These are phyloP conservation scores for Stegodyphus dumicola DNA, from an alignment of 1,140 invertebrate species.

Conservation along the genomic window DNA sequence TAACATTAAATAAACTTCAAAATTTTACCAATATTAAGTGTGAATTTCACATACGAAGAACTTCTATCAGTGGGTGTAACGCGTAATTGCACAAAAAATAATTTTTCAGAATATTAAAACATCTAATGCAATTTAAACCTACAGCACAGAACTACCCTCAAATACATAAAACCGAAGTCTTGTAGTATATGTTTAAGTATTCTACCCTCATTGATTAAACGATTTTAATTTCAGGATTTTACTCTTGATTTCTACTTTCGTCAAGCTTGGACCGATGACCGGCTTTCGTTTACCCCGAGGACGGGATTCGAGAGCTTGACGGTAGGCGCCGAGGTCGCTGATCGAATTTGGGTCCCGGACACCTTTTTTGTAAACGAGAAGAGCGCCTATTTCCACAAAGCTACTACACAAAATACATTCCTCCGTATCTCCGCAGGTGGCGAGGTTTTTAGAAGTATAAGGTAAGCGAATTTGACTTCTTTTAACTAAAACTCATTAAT, in stretches of 20 bases:
- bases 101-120: too few species aligned
- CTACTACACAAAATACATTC: constrained; percentile 73
- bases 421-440: constrained; percentile 71
- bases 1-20: too few species aligned
- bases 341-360: constrained; percentile 73
- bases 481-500: background rate
- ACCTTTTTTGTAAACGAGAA: constrained; percentile 75
- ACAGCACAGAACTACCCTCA: too few species aligned
- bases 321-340: constrained; percentile 72
- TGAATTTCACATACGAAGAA: too few species aligned
- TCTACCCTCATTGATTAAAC: background rate
- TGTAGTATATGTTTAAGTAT: too few species aligned
- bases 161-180: too few species aligned
- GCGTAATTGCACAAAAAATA: too few species aligned
- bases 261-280: constrained; percentile 72
- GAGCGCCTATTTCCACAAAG: constrained; percentile 71
- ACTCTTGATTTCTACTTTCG: constrained; percentile 74
- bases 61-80: too few species aligned
- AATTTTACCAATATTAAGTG: too few species aligned
- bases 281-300: constrained; percentile 70
- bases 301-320: constrained; percentile 69
- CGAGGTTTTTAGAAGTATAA: constrained; percentile 70
- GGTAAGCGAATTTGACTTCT: constrained; percentile 63
- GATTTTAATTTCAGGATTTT: constrained; percentile 71
- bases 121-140: too few species aligned